A percentile compares a stretch with the other conserved stretches of the same genome.
Conservation (phyloP, 2,113 vertebrate genomes). For the Toxostoma redivivum region DNA sequence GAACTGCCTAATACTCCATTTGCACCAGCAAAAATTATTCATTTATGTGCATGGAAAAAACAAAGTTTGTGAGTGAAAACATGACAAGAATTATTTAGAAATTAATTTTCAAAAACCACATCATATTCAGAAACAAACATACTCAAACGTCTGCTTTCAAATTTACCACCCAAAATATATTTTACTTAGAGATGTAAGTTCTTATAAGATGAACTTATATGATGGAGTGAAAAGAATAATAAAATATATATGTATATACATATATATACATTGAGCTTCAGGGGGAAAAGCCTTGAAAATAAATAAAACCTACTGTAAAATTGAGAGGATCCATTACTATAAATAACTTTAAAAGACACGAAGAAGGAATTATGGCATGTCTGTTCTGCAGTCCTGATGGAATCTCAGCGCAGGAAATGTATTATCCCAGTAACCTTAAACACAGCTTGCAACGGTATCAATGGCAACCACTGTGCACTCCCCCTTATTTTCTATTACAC, state of each 20-base stretch:
- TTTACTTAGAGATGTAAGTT: neutral
- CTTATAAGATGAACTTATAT: neutral
- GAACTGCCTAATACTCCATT: neutral
- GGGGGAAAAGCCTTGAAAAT: neutral
- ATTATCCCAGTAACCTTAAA: conserved; percentile 42
- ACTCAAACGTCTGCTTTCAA: neutral
- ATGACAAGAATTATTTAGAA: neutral
- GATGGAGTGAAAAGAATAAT: neutral
- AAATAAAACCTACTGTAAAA: neutral
- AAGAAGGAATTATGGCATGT: conserved; percentile 9
- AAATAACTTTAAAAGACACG: neutral
- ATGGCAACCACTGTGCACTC: conserved; percentile 40
- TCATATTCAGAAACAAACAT: neutral
- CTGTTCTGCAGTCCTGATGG: conserved; percentile 12
- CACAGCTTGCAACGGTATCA: conserved; percentile 33
- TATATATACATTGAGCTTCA: neutral
- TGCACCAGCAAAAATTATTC: neutral
- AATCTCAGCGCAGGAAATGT: neutral
- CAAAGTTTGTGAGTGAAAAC: neutral
- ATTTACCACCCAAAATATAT: neutral
- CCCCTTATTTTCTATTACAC: conserved; percentile 26
- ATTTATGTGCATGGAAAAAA: neutral
- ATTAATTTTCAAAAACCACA: neutral
- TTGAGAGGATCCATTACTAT: neutral
- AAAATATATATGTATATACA: neutral